Conservation (phyloP, 2,113 vertebrate species). For the Elaphurus davidianus region DNA sequence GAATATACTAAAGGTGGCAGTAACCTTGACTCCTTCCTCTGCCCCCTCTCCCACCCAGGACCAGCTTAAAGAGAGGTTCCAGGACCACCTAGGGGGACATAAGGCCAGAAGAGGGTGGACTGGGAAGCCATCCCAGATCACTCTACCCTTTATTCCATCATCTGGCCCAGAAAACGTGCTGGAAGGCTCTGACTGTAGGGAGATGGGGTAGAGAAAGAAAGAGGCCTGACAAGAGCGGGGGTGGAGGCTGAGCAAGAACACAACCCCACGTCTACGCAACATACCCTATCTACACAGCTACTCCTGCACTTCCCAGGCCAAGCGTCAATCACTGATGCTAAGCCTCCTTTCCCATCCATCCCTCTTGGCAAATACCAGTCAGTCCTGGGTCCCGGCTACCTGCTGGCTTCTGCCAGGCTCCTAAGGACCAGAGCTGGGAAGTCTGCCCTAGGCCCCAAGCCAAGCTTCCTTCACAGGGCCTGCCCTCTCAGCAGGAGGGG, state of each 20-base stretch:
- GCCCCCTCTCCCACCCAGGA: not conserved
- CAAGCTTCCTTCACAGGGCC: not conserved
- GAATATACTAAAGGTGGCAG: constrained; percentile 62
- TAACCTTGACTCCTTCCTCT: constrained; percentile 23
- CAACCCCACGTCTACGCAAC: not conserved
- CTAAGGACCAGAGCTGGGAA: not conserved
- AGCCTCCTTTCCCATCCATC: not conserved
- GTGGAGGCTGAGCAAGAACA: not conserved
- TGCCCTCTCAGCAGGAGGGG: not conserved
- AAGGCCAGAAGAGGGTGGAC: not conserved
- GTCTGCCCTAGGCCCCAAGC: not conserved
- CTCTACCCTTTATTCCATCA: not conserved
- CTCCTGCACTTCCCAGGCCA: not conserved
- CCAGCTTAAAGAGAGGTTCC: not conserved
- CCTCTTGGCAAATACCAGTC: not conserved
- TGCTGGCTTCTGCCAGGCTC: not conserved
- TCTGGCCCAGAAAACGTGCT: not conserved
- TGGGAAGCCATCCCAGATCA: not conserved
- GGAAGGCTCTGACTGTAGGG: not conserved
- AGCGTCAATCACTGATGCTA: not conserved
- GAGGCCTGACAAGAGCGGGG: not conserved
- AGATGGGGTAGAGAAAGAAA: not conserved
- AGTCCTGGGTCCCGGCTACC: not conserved
- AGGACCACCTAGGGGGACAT: not conserved
- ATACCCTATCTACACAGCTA: not conserved